These are phyloP conservation scores for Julus scandinavius DNA, from an alignment of 2,888 invertebrate genomes.

Conservation along the genomic window DNA sequence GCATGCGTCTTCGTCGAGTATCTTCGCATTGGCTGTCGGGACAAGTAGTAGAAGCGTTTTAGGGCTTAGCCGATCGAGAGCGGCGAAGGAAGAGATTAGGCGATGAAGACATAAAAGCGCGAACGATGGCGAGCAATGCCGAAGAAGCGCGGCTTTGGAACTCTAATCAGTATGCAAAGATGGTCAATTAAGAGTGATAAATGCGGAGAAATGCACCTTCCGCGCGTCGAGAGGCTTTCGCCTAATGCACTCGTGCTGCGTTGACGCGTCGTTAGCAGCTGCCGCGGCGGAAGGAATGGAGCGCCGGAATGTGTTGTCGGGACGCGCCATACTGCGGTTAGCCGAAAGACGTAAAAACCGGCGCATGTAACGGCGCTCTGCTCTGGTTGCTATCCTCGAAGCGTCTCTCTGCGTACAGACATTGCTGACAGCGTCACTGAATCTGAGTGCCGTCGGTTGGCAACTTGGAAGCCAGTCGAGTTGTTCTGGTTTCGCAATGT, in stretches of 20 bases:
- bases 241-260: neutral
- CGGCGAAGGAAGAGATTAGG: neutral
- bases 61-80: neutral
- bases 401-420: too few species aligned
- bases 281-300: neutral
- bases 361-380: too few species aligned
- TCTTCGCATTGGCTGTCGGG: too few species aligned
- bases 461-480: too few species aligned
- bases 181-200: conserved; percentile 33
- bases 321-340: neutral
- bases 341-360: neutral
- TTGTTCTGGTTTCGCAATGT: too few species aligned
- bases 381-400: too few species aligned
- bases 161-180: conserved; percentile 21
- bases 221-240: neutral
- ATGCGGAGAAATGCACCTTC: neutral
- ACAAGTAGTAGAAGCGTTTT: neutral
- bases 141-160: neutral
- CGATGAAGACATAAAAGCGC: conserved; percentile 21
- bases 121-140: neutral
- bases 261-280: conserved; percentile 14
- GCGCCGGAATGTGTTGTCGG: neutral
- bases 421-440: too few species aligned
- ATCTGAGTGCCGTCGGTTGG: too few species aligned
- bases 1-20: too few species aligned